Percentiles rank a stretch among this genome's conserved stretches.
Conservation (phyloP, 2,888 invertebrate species). For the Sarcophaga rosellei region DNA sequence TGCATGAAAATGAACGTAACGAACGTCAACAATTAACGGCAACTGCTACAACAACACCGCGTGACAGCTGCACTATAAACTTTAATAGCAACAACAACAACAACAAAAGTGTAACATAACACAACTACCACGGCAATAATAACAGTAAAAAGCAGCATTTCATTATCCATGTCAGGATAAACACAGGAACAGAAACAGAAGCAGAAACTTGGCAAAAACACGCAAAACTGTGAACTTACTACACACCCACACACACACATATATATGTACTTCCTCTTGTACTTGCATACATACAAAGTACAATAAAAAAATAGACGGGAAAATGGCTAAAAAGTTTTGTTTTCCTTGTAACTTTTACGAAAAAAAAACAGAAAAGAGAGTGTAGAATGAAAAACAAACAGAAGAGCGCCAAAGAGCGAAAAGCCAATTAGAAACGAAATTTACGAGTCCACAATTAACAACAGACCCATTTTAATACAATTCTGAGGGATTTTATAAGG, state of each 20-base stretch:
- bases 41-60: slow-evolving; percentile 27
- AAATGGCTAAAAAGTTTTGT: slow-evolving; percentile 22
- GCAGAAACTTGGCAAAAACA: not conserved
- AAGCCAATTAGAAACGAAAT: slow-evolving; percentile 24
- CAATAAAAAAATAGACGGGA: not conserved
- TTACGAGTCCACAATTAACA: not conserved
- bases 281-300: not conserved
- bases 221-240: no score
- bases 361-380: not conserved
- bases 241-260: no score
- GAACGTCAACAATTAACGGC: slow-evolving; percentile 63
- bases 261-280: no score
- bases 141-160: slow-evolving; percentile 2
- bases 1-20: slow-evolving; percentile 60
- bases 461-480: no score
- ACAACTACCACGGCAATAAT: not conserved
- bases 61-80: slow-evolving; percentile 18
- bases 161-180: slow-evolving; percentile 22
- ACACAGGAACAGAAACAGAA: not conserved
- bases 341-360: not conserved
- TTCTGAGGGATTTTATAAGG: no score
- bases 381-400: not conserved
- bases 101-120: not conserved
- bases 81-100: not conserved
- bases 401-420: not conserved